A percentile compares a stretch with the other conserved stretches of the same genome.
phyloP scores from a whole-genome alignment of 2,113 vertebrate genomes.

The Theropithecus gelada region DNA sequence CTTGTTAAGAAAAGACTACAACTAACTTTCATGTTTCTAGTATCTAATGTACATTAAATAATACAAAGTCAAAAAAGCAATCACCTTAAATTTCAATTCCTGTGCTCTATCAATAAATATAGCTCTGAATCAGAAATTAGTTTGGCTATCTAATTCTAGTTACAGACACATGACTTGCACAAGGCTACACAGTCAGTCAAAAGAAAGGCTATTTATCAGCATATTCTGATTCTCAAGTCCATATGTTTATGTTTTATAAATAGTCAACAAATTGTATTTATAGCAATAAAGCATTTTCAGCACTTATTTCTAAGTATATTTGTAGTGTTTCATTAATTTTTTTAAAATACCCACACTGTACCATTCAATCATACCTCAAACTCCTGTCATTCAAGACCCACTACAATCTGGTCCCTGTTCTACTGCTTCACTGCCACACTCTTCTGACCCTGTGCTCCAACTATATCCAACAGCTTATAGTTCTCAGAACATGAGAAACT shows the following conservation, averaged over 20 bases:
- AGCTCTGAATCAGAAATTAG: not conserved
- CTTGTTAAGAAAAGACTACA: not conserved
- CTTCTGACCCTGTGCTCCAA: not conserved
- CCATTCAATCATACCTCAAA: not conserved
- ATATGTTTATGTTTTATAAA: constrained; percentile 20
- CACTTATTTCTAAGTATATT: not conserved
- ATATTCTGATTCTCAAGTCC: not conserved
- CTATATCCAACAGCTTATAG: not conserved
- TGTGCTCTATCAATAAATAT: constrained; percentile 10
- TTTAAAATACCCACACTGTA: not conserved
- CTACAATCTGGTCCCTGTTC: not conserved
- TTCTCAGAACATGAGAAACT: not conserved
- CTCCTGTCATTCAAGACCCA: not conserved
- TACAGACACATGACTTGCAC: not conserved
- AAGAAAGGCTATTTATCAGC: not conserved
- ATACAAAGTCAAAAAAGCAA: constrained; percentile 20
- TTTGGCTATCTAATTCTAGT: constrained; percentile 18
- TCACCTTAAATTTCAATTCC: constrained; percentile 33
- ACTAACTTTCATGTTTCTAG: constrained; percentile 21
- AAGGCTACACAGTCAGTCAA: not conserved
- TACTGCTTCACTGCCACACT: not conserved
- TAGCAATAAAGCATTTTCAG: not conserved
- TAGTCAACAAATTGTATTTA: not conserved
- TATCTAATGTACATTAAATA: not conserved
- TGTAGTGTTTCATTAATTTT: not conserved